Evolutionary conservation across 2,113 vertebrate species (phyloP), one percentile per base, ranked within the genome.

Genomic region (Equus quagga): DNA sequence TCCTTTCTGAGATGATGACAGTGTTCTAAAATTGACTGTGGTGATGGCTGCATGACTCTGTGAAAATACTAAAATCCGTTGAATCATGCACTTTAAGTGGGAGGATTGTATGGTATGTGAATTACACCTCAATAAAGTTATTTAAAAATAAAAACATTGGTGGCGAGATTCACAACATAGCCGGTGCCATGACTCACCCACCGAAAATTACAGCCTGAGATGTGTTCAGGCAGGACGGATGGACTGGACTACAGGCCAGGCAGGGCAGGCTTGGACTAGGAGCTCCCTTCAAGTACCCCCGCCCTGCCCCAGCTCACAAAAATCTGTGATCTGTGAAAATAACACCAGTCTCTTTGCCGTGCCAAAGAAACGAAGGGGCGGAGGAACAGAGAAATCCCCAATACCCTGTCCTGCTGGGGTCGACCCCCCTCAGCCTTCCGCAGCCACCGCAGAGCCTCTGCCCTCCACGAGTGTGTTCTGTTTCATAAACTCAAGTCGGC

Each of bases 401-500:
- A 31, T 58, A 31, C 7, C 26, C 6, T 49, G 15, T 75, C 87
- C 60, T 67, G 62, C 64, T 49, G 18, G 23, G 14, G 41, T 92
- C 67, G 62, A 94, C 85, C 84, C 41, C 8, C 51, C 72, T 89
- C 85, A 13, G n/a, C 3, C 17, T 24, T 67, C 62, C 95, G 41
- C 3, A 70, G 33, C 0, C 28, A 95, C 19, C 1, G 4, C 0
- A 4, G 23, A 9, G 5, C 44, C 26, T 4, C 24, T 93, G 79
- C 78, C 89, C 91, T 87, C 58, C 15, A 36, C 64, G 51, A 3
- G n/a, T 8, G 24, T 15, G 5, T 8, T 58, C 19, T 1, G 9
- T 78, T 91, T 94, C 87, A 49, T 76, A 87, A 69, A 83, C 60
- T 80, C 89, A 87, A 64, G 72, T 41, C 64, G 54, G 84, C 49